Percentiles rank a stretch among this genome's conserved stretches.
Conservation (phyloP, 2,113 vertebrate genomes). For the Orycteropus afer region DNA sequence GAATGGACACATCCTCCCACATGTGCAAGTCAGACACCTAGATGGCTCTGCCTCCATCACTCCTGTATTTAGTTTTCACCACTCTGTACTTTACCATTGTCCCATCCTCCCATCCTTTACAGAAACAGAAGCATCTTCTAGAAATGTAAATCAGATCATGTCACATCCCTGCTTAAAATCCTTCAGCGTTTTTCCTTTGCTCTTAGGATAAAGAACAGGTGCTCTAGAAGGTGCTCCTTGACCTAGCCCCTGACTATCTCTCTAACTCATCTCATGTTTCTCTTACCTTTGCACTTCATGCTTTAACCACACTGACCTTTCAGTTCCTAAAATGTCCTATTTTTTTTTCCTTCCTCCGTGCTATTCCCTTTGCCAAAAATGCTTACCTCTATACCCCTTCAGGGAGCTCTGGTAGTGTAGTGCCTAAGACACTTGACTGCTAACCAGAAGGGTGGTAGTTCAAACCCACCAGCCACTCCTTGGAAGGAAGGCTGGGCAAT, state of each 20-base stretch:
- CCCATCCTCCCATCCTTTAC: background rate
- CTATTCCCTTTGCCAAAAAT: constrained; percentile 25
- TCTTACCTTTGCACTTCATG: background rate
- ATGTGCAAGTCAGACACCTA: background rate
- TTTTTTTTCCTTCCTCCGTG: background rate
- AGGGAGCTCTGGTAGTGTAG: too few species aligned
- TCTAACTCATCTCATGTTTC: background rate
- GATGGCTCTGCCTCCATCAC: background rate
- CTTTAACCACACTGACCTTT: constrained; percentile 2
- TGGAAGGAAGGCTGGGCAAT: too few species aligned
- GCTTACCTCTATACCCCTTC: background rate
- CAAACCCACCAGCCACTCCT: too few species aligned
- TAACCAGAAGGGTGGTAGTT: too few species aligned
- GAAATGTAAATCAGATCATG: constrained; percentile 2
- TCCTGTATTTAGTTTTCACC: background rate
- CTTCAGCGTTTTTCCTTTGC: constrained; percentile 15
- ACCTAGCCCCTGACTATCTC: background rate
- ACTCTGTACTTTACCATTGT: background rate
- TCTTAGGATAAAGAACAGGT: constrained; percentile 12
- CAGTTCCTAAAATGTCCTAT: background rate
- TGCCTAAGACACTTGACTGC: too few species aligned
- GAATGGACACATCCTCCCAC: background rate
- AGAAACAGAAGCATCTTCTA: background rate
- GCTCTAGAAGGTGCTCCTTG: background rate
- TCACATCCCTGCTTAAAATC: background rate